Evolutionary conservation across 2,797 vertebrate genomes (phyloP).

Genomic region (Lemur catta): DNA sequence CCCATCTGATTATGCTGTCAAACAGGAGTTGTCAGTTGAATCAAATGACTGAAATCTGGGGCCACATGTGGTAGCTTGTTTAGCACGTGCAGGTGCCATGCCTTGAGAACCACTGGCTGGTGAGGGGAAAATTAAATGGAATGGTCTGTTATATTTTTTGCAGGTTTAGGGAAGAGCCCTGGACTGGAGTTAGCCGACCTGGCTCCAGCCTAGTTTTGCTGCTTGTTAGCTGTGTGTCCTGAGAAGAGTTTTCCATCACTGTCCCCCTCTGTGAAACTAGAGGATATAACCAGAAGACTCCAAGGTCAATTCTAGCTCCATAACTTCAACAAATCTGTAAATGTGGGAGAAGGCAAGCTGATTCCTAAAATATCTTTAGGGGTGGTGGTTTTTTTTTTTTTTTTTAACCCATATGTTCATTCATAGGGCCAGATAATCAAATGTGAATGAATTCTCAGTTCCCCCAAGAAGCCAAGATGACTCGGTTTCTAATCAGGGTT

Average conservation of each 20-base stretch:
- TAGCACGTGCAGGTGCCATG: accelerated
- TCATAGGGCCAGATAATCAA: background rate
- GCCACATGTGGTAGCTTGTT: accelerated
- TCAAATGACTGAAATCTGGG: no score
- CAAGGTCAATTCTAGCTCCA: background rate
- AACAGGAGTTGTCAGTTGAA: background rate
- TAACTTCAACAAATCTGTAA: background rate
- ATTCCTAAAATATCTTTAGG: background rate
- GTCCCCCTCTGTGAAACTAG: background rate
- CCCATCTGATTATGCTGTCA: accelerated
- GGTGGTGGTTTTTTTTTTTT: background rate
- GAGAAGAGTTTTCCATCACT: no score
- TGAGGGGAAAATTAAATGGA: background rate
- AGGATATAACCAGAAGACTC: no score
- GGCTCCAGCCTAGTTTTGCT: background rate
- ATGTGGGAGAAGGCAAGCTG: background rate
- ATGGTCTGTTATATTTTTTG: background rate
- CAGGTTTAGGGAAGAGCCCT: background rate
- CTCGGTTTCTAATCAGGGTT: background rate
- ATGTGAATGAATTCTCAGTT: background rate
- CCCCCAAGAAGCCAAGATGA: background rate
- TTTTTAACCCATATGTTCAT: background rate
- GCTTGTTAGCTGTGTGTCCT: background rate
- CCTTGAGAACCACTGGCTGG: background rate
- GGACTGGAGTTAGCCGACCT: background rate